Percentiles rank a stretch among this genome's conserved stretches.
phyloP scores from a whole-genome alignment of 1,140 invertebrate genomes.

The Prorops nasuta region DNA sequence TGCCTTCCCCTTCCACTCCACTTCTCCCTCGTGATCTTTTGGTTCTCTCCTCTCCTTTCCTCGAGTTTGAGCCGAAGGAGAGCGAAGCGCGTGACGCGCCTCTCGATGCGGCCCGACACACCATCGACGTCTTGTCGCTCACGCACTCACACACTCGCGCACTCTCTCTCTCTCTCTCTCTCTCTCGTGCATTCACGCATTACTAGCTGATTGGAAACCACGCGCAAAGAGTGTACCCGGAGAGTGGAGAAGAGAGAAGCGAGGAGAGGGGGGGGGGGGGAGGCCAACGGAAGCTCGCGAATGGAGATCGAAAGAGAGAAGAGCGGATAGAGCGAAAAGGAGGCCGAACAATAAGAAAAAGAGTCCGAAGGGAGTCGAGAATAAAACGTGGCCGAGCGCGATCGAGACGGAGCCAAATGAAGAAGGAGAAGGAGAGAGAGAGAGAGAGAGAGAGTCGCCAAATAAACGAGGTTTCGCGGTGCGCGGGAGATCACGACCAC shows the following conservation, averaged over 20 bases:
- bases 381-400: neutral
- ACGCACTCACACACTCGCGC: slow-evolving; percentile 9
- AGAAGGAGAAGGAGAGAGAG: neutral
- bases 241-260: neutral
- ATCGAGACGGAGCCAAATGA: neutral
- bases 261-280: slow-evolving; percentile 16
- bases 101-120: slow-evolving; percentile 29
- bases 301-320: neutral
- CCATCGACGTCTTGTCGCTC: slow-evolving; percentile 12
- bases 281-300: slow-evolving; percentile 4
- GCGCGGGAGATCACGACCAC: slow-evolving; percentile 25
- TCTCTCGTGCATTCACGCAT: slow-evolving; percentile 11
- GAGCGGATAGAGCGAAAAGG: neutral
- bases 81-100: slow-evolving; percentile 33
- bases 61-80: slow-evolving; percentile 1
- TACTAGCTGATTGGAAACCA: slow-evolving; percentile 31
- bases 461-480: slow-evolving; percentile 33
- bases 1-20: neutral
- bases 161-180: too few species aligned
- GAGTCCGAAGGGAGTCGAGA: neutral
- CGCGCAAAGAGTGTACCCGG: slow-evolving; percentile 6
- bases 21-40: neutral
- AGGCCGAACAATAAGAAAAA: neutral
- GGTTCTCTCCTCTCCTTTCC: neutral
- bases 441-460: slow-evolving; percentile 21